Percentiles rank a stretch among this genome's conserved stretches.
These are phyloP conservation scores for Chirona hameri DNA, from an alignment of 2,888 invertebrate genomes.

Conservation along the genomic window DNA sequence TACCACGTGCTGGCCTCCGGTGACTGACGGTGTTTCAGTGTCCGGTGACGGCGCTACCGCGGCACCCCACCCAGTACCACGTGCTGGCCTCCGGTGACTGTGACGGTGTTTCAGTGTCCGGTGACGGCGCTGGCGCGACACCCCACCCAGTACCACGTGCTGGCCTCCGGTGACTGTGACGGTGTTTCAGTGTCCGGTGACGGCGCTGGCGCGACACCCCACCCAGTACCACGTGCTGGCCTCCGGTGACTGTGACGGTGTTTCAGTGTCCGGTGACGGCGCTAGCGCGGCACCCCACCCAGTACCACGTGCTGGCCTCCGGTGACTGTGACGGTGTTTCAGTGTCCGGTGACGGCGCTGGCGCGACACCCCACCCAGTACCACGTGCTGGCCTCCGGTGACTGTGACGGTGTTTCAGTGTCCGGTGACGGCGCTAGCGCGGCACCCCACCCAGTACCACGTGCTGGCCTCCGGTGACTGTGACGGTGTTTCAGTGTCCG, in stretches of 20 bases:
- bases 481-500: background rate
- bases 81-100: too few relatives aligned
- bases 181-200: background rate
- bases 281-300: too few relatives aligned
- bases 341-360: background rate
- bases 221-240: too few relatives aligned
- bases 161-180: background rate
- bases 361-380: too few relatives aligned
- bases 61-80: too few relatives aligned
- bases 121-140: background rate
- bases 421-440: background rate
- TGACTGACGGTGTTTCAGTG: too few relatives aligned
- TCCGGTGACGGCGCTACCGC: too few relatives aligned
- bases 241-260: too few relatives aligned
- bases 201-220: background rate
- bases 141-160: too few relatives aligned
- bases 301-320: too few relatives aligned
- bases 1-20: too few relatives aligned
- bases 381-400: too few relatives aligned
- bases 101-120: background rate
- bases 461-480: slow-evolving; percentile 25
- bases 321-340: background rate
- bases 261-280: background rate
- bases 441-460: slow-evolving; percentile 28
- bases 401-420: background rate